Conservation (phyloP, 2,888 invertebrate species). For the Orchesella flavescens region DNA sequence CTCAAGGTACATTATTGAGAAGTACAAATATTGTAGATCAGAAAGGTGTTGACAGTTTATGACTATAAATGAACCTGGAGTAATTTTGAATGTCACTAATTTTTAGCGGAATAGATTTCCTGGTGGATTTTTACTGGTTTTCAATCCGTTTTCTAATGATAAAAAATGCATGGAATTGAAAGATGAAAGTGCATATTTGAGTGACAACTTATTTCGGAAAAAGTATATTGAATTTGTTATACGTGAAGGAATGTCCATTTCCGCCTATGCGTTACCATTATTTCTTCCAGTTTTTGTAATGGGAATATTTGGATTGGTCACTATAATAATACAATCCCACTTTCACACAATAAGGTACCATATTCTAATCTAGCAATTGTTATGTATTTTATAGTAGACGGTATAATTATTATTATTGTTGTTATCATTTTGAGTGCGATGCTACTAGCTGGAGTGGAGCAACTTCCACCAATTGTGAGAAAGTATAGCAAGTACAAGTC, state of each 20-base stretch:
- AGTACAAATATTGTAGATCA: too few relatives aligned
- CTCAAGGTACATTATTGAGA: constrained; percentile 73
- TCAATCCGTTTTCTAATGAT: constrained; percentile 75
- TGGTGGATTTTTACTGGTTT: constrained; percentile 74
- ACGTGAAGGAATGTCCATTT: constrained; percentile 23
- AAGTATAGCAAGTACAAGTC: constrained; percentile 12
- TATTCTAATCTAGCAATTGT: too few relatives aligned
- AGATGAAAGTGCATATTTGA: constrained; percentile 62
- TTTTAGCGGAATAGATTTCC: constrained; percentile 73
- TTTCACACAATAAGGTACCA: constrained; percentile 22
- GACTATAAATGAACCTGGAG: too few relatives aligned
- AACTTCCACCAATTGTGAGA: too few relatives aligned
- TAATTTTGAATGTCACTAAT: neutral
- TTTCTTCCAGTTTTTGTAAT: constrained; percentile 20
- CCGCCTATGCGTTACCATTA: constrained; percentile 7
- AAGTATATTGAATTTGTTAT: constrained; percentile 52
- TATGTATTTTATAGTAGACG: too few relatives aligned
- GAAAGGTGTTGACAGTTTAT: too few relatives aligned
- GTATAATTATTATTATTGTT: too few relatives aligned
- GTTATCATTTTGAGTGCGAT: too few relatives aligned
- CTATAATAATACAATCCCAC: neutral
- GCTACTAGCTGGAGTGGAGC: too few relatives aligned
- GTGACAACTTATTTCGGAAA: constrained; percentile 49
- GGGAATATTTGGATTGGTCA: neutral
- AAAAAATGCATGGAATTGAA: constrained; percentile 72